A percentile compares a stretch with the other conserved stretches of the same genome.
phyloP scores from a whole-genome alignment of 1,140 invertebrate genomes.

The Cherax quadricarinatus region DNA sequence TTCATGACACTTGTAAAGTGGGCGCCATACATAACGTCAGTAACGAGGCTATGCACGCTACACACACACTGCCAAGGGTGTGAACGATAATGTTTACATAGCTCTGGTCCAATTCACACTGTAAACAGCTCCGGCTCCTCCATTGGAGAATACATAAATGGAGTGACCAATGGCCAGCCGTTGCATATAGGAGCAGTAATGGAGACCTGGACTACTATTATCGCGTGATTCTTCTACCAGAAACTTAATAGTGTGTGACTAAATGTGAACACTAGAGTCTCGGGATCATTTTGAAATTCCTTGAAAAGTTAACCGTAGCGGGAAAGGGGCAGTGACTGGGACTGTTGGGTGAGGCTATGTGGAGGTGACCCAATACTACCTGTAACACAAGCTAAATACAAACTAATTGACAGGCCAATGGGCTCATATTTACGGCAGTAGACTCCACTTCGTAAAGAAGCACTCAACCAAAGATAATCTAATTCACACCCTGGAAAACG shows the following conservation, averaged over 20 bases:
- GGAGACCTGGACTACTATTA: background rate
- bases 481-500: slow-evolving; percentile 32
- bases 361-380: background rate
- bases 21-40: background rate
- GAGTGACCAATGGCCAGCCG: background rate
- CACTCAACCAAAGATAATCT: slow-evolving; percentile 50
- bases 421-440: slow-evolving; percentile 32
- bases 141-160: background rate
- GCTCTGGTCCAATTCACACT: background rate
- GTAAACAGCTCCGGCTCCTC: background rate
- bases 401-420: slow-evolving; percentile 54
- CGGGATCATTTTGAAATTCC: background rate
- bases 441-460: background rate
- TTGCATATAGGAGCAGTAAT: background rate
- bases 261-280: background rate
- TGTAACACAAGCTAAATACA: slow-evolving; percentile 37
- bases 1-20: background rate
- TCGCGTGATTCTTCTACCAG: background rate
- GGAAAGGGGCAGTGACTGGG: background rate
- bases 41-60: background rate
- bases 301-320: background rate
- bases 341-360: background rate
- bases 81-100: slow-evolving; percentile 9
- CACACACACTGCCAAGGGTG: background rate
- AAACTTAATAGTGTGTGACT: background rate